A percentile compares a stretch with the other conserved stretches of the same genome.
These are phyloP conservation scores for Leptopilina syphax DNA, from an alignment of 2,888 invertebrate genomes.

Conservation along the genomic window DNA sequence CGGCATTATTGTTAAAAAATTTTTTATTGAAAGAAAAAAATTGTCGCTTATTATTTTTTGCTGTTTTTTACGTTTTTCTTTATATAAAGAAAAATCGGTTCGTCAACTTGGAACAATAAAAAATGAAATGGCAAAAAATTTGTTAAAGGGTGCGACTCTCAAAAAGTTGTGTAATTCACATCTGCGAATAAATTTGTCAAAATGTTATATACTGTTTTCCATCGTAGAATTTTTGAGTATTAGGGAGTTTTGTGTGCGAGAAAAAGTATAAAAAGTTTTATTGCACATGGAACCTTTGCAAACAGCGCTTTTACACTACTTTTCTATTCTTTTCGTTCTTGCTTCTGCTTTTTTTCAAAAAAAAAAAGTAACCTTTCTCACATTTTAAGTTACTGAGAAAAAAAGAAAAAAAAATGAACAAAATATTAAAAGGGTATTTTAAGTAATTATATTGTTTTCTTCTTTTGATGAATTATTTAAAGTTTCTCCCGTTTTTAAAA, in stretches of 20 bases:
- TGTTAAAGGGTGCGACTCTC: not conserved
- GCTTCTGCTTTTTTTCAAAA: not conserved
- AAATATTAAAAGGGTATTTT: not conserved
- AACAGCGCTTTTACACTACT: slow-evolving; percentile 10
- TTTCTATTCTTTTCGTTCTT: slow-evolving; percentile 8
- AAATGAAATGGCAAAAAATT: not conserved
- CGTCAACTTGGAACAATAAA: not conserved
- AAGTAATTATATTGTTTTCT: not conserved
- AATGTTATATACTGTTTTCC: slow-evolving; percentile 5
- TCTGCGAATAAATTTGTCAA: slow-evolving; percentile 7
- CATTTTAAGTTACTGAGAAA: not conserved
- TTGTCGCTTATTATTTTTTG: too few species aligned
- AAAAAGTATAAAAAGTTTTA: slow-evolving; percentile 11
- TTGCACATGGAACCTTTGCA: not conserved
- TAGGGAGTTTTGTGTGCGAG: not conserved
- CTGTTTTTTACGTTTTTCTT: not conserved
- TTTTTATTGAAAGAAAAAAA: too few species aligned
- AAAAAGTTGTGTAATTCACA: slow-evolving; percentile 10
- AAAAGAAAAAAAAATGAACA: not conserved
- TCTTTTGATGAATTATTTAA: not conserved
- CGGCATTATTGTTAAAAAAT: too few species aligned
- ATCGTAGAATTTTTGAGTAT: slow-evolving; percentile 6
- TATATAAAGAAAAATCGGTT: not conserved
- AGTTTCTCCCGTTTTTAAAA: not conserved
- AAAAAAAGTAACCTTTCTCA: not conserved